Evolutionary conservation across 2,888 invertebrate genomes (phyloP).

Genomic region (Zaprionus bogoriensis): DNA sequence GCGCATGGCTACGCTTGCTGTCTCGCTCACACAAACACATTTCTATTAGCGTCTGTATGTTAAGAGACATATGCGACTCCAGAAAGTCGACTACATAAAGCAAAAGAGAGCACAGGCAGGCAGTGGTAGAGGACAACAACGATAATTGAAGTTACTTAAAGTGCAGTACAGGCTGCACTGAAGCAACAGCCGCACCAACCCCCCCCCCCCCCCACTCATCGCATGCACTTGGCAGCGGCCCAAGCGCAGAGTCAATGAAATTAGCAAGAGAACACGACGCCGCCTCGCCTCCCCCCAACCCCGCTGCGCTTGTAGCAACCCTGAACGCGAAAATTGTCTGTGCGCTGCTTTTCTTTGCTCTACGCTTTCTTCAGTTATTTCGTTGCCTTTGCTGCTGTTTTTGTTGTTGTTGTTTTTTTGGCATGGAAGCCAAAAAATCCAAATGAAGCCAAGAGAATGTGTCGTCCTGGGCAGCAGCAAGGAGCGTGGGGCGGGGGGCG

Average conservation of each 20-base stretch:
- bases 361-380: constrained; percentile 1
- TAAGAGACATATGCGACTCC: background rate
- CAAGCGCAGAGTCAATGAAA: constrained; percentile 67
- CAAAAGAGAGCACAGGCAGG: background rate
- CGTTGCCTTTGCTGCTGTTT: background rate
- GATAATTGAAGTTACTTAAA: constrained; percentile 53
- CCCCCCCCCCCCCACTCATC: constrained; percentile 57
- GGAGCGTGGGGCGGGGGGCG: no score
- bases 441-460: constrained; percentile 75
- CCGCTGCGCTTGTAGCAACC: constrained; percentile 25
- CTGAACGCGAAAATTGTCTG: constrained; percentile 51
- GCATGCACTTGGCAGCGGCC: constrained; percentile 55
- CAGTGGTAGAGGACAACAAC: background rate
- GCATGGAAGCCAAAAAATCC: constrained; percentile 73
- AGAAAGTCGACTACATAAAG: background rate
- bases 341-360: constrained; percentile 35
- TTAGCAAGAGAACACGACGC: constrained; percentile 61
- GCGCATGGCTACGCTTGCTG: no score
- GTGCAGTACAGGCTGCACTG: constrained; percentile 16
- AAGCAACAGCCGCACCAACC: constrained; percentile 48
- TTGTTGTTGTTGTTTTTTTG: constrained; percentile 42
- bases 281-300: background rate
- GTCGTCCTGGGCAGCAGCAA: constrained; percentile 26
- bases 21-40: no score
- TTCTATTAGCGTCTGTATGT: no score